Evolutionary conservation across 2,888 invertebrate genomes (phyloP).

Genomic region (Conistra vaccinii): DNA sequence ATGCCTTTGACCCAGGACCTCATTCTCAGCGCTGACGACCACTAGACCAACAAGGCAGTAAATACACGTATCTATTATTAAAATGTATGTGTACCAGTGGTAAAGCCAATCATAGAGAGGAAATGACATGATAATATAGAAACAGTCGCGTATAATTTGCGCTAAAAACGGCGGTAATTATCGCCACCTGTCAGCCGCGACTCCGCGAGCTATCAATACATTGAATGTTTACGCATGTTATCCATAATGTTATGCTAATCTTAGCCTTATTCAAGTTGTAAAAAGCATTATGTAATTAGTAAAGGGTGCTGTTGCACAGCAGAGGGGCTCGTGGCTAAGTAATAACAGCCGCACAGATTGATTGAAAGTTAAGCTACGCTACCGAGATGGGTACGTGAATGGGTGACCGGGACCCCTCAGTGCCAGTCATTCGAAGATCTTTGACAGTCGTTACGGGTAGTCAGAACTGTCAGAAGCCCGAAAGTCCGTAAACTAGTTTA

Average conservation of each 20-base stretch:
- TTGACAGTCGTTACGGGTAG: background rate
- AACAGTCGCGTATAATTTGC: slow-evolving; percentile 12
- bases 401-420: background rate
- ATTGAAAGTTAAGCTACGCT: background rate
- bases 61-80: background rate
- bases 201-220: slow-evolving; percentile 3
- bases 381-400: background rate
- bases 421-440: background rate
- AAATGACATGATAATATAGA: slow-evolving; percentile 42
- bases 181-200: slow-evolving; percentile 27
- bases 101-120: slow-evolving; percentile 15
- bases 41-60: too few relatives aligned
- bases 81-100: slow-evolving; percentile 6
- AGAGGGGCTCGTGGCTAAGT: background rate
- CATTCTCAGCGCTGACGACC: too few relatives aligned
- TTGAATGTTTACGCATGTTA: background rate
- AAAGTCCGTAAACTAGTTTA: background rate
- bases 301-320: too few relatives aligned
- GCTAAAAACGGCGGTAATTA: slow-evolving; percentile 46
- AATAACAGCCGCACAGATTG: background rate
- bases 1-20: too few relatives aligned
- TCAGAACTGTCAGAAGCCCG: background rate
- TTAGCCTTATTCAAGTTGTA: background rate
- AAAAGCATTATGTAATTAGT: background rate
- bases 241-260: slow-evolving; percentile 4